Base-by-base conservation (phyloP, 2,113 vertebrate genomes). In the Bettongia penicillata region DNA sequence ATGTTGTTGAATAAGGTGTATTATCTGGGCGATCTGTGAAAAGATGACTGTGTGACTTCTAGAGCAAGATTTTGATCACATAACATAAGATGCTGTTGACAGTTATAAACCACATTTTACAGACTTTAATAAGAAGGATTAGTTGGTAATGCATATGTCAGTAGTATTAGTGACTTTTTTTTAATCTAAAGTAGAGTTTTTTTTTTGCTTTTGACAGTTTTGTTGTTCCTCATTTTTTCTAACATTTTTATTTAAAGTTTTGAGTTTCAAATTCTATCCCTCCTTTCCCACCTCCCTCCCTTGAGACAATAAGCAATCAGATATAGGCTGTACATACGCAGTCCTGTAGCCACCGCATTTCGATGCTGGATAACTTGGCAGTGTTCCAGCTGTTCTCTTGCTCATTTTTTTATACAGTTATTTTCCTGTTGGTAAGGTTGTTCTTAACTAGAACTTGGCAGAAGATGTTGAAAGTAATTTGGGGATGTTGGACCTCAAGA, bases 401-500 rank as follows among this genome's bases (percentile, higher is more conserved):
- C 1, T 37, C 9, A 55, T 8, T 2, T 90, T 1, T 90, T 1
- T 0, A 68, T 94, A 22, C 84, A 96, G 7, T 12, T 12, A 57
- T 96, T 53, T 97, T 94, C 89, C 55, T 89, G 0, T 51, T 93
- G 94, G 68, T 89, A 96, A 53, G 50, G 24, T 93, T 95, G 48
- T 28, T 97, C 50, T 95, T 97, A 96, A 91, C 96, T 43, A 9
- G 77, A 7, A 25, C 96, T 98, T 98, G 96, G 97, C 97, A 97
- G 96, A 91, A 94, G 96, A 43, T 96, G 28, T 94, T 97, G 48
- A 95, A 51, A 97, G 61, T 90, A 26, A 97, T 97, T 93, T 96
- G 96, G 96, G 95, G 97, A 96, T 94, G 25, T 92, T 97, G 98
- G 96, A 94, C 97, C 97, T 94, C 91, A 93, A 94, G 95, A 95